Percentiles rank a stretch among this genome's conserved stretches.
phyloP scores from a whole-genome alignment of 1,140 invertebrate species.

The Diploscapter pachys region DNA sequence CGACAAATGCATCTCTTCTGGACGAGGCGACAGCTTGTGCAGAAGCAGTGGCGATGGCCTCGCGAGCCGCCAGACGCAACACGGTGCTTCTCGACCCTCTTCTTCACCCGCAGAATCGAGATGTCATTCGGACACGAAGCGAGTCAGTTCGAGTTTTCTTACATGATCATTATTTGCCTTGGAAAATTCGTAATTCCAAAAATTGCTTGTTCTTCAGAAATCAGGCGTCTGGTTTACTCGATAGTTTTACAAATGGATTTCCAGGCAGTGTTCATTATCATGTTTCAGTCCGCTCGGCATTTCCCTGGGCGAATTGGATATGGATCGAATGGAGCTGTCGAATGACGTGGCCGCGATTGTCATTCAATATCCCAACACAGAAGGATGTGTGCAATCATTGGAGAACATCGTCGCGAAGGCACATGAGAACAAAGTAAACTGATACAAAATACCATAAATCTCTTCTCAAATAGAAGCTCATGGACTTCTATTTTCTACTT shows the following conservation, averaged over 20 bases:
- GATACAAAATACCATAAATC: background rate
- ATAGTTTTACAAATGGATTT: too few relatives aligned
- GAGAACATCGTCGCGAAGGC: conserved; percentile 74
- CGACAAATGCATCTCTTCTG: conserved; percentile 89
- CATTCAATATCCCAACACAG: conserved; percentile 94
- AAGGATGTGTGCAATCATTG: conserved; percentile 80
- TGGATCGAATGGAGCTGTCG: conserved; percentile 74
- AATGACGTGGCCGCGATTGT: conserved; percentile 77
- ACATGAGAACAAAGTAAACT: conserved; percentile 77
- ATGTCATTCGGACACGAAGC: conserved; percentile 47
- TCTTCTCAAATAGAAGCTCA: conserved; percentile 61
- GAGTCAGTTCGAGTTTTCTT: conserved; percentile 34
- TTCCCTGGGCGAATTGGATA: conserved; percentile 69
- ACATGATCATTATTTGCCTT: background rate
- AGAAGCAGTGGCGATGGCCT: conserved; percentile 84
- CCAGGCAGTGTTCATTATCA: too few relatives aligned
- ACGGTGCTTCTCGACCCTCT: conserved; percentile 49
- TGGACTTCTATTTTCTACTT: conserved; percentile 66
- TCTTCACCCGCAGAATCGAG: conserved; percentile 54
- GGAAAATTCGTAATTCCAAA: too few relatives aligned
- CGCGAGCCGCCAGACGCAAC: conserved; percentile 62
- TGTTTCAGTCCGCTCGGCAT: conserved; percentile 70
- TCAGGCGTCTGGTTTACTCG: too few relatives aligned
- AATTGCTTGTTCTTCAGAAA: too few relatives aligned
- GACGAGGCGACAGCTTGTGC: conserved; percentile 97